A percentile compares a stretch with the other conserved stretches of the same genome.
phyloP scores from a whole-genome alignment of 2,113 vertebrate species.

The Microtus montanus region DNA sequence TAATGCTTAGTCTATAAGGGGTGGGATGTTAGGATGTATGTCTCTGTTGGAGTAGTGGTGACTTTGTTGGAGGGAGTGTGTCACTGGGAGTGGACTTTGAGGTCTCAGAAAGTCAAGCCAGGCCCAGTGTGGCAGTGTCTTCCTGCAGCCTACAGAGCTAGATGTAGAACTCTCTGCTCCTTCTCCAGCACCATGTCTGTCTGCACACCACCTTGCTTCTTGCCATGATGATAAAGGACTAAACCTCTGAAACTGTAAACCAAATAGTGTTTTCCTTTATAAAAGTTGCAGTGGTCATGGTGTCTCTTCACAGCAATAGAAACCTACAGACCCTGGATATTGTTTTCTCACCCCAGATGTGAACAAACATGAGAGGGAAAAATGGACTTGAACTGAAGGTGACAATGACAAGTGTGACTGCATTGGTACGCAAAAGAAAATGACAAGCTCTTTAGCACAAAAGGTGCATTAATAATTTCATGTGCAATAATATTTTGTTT shows the following conservation, averaged over 20 bases:
- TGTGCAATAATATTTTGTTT: conserved; percentile 48
- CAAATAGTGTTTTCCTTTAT: not conserved
- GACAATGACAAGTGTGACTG: conserved; percentile 50
- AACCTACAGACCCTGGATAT: not conserved
- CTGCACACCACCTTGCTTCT: not conserved
- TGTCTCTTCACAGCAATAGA: not conserved
- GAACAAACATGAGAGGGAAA: not conserved
- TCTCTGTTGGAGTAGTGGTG: not conserved
- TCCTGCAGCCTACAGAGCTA: not conserved
- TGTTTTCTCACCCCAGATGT: conserved; percentile 22
- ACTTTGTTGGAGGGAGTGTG: not conserved
- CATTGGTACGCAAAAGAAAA: conserved; percentile 59
- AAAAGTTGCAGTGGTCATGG: not conserved
- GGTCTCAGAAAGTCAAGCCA: not conserved
- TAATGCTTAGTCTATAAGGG: not conserved
- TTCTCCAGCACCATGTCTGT: not conserved
- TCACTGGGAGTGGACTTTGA: no score
- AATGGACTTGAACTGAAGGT: conserved; percentile 27
- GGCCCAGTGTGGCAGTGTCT: not conserved
- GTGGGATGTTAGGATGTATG: not conserved
- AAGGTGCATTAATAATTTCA: conserved; percentile 37
- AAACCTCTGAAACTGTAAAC: not conserved
- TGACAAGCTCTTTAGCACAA: conserved; percentile 57
- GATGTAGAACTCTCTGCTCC: not conserved
- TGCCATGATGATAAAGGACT: not conserved